A percentile compares a stretch with the other conserved stretches of the same genome.
Evolutionary conservation across 1,140 invertebrate genomes (phyloP).

Genomic region (Bactericera cockerelli): DNA sequence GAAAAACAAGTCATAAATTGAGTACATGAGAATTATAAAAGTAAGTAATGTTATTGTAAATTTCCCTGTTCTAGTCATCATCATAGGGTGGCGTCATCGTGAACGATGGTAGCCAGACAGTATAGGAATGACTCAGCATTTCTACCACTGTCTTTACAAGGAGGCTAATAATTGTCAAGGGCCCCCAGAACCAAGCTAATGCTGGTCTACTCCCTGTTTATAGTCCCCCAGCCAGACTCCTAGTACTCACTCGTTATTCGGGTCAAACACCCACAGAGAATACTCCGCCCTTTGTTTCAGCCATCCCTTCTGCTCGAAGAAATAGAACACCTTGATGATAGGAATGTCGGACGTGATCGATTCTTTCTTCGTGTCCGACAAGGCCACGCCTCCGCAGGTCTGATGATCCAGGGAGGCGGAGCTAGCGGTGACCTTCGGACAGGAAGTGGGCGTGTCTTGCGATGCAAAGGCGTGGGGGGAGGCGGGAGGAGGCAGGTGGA

Average conservation of each 20-base stretch:
- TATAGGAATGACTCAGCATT: no score
- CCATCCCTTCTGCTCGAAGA: constrained; percentile 58
- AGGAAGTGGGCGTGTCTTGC: neutral
- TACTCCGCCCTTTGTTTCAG: constrained; percentile 73
- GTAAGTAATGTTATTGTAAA: no score
- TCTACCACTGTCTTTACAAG: no score
- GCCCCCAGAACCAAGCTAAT: no score
- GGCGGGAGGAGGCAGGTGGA: neutral
- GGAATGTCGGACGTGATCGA: neutral
- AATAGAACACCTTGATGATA: constrained; percentile 38
- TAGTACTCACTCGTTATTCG: constrained; percentile 59
- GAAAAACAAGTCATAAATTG: no score
- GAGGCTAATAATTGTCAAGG: no score
- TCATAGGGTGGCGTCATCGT: no score
- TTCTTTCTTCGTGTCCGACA: neutral
- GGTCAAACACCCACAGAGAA: constrained; percentile 72
- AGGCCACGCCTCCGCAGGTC: constrained; percentile 8
- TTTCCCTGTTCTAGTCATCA: no score
- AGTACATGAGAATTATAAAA: no score
- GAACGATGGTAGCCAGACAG: no score
- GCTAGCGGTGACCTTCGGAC: neutral
- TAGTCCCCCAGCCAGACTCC: no score
- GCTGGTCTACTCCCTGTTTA: no score
- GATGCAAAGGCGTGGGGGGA: neutral
- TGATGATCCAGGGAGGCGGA: neutral